These are phyloP conservation scores for Philonicus albiceps DNA, from an alignment of 2,888 invertebrate genomes.

Conservation along the genomic window DNA sequence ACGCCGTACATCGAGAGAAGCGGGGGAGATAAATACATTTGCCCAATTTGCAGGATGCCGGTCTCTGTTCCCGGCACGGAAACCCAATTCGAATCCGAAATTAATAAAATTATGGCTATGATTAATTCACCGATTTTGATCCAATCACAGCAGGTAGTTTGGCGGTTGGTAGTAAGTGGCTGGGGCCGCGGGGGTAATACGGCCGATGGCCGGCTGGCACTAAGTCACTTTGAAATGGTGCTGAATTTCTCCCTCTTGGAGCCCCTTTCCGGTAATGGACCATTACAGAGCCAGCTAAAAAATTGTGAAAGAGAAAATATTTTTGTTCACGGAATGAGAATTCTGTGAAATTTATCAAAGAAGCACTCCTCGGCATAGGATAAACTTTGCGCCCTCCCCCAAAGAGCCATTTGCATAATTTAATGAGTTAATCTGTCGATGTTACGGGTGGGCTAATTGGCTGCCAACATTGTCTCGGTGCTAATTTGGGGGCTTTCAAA, in stretches of 20 bases:
- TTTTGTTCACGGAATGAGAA: background rate
- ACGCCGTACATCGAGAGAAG: background rate
- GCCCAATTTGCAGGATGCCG: slow-evolving; percentile 3
- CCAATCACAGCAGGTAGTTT: slow-evolving; percentile 17
- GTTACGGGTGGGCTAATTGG: slow-evolving; percentile 47
- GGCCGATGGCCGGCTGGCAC: background rate
- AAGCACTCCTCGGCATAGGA: background rate
- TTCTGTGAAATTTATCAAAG: slow-evolving; percentile 20
- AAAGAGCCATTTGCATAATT: slow-evolving; percentile 48
- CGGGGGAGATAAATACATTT: background rate
- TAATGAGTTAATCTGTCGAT: slow-evolving; percentile 47
- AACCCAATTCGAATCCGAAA: slow-evolving; percentile 43
- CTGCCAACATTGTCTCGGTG: slow-evolving; percentile 42
- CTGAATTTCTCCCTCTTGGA: background rate
- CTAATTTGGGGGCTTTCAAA: slow-evolving; percentile 40
- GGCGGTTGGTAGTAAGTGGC: background rate
- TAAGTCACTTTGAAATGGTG: slow-evolving; percentile 5
- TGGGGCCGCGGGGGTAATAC: background rate
- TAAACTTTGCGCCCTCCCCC: slow-evolving; percentile 9
- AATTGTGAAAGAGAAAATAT: background rate
- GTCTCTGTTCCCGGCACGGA: background rate
- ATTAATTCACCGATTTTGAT: slow-evolving; percentile 44
- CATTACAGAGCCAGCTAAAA: background rate
- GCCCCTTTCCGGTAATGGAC: background rate
- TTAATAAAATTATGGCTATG: slow-evolving; percentile 47